Conservation (phyloP, 2,797 vertebrate species). For the Aphelocoma californica region DNA sequence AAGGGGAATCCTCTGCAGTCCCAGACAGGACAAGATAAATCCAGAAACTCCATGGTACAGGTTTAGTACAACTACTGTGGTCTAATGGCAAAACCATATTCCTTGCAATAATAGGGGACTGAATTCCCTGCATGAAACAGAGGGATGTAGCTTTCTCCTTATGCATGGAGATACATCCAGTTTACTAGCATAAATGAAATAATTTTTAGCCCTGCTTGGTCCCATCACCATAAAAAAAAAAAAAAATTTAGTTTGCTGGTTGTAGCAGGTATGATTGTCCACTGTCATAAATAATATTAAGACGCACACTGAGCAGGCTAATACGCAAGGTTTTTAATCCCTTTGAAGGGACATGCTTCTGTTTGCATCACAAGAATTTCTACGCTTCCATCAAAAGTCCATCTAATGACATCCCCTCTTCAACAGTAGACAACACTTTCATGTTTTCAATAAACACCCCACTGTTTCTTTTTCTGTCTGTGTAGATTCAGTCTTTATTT, state of each 20-base stretch:
- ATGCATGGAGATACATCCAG: neutral
- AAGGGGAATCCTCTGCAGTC: neutral
- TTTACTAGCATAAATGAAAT: neutral
- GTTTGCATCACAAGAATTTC: neutral
- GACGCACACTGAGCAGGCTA: accelerated
- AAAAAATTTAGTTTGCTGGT: neutral
- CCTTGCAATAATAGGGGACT: neutral
- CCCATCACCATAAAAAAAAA: neutral
- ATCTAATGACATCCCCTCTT: neutral
- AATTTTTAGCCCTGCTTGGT: neutral
- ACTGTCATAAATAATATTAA: neutral
- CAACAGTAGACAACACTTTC: neutral
- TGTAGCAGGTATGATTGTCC: neutral
- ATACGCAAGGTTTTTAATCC: neutral
- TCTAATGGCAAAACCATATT: neutral
- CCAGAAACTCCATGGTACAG: accelerated
- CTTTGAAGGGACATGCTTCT: neutral
- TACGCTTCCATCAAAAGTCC: neutral
- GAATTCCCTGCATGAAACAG: neutral
- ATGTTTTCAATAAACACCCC: neutral
- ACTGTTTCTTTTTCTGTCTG: neutral
- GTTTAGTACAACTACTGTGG: neutral
- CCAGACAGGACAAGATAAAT: neutral
- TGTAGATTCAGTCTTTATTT: neutral
- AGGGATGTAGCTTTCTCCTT: neutral